Percentiles rank a stretch among this genome's conserved stretches.
These are phyloP conservation scores for Diaperis boleti DNA, from an alignment of 2,888 invertebrate species.

Conservation along the genomic window DNA sequence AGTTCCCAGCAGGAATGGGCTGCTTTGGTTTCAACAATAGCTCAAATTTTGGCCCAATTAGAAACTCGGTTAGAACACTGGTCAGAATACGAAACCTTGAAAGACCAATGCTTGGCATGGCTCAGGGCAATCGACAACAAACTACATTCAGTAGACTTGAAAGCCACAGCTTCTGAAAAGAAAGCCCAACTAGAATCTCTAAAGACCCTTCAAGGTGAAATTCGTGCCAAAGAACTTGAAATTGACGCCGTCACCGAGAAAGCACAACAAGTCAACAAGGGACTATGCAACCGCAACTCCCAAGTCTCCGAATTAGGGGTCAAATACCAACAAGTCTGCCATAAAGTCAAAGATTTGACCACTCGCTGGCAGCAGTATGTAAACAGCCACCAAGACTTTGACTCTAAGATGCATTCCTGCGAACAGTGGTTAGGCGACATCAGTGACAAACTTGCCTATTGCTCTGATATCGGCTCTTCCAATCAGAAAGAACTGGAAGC, in stretches of 20 bases:
- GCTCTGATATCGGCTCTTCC: constrained; percentile 81
- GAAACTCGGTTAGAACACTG: constrained; percentile 90
- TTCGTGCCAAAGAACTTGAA: constrained; percentile 90
- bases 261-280: constrained; percentile 86
- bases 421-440: constrained; percentile 86
- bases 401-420: constrained; percentile 83
- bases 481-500: constrained; percentile 88
- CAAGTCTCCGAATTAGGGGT: constrained; percentile 92
- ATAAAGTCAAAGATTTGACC: constrained; percentile 91
- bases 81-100: constrained; percentile 90
- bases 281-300: constrained; percentile 79
- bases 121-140: constrained; percentile 88
- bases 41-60: constrained; percentile 81
- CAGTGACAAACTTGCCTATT: constrained; percentile 86
- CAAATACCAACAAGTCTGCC: constrained; percentile 91
- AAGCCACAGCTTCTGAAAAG: constrained; percentile 85
- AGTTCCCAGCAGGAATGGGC: constrained; percentile 93
- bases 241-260: constrained; percentile 93
- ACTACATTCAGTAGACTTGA: constrained; percentile 88
- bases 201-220: constrained; percentile 85
- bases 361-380: constrained; percentile 94
- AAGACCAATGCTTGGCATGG: constrained; percentile 89
- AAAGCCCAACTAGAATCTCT: constrained; percentile 85
- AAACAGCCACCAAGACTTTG: constrained; percentile 87
- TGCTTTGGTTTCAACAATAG: constrained; percentile 80